A percentile compares a stretch with the other conserved stretches of the same genome.
These are phyloP conservation scores for Oscheius sp. DNA, from an alignment of 2,888 invertebrate genomes.

Conservation along the genomic window DNA sequence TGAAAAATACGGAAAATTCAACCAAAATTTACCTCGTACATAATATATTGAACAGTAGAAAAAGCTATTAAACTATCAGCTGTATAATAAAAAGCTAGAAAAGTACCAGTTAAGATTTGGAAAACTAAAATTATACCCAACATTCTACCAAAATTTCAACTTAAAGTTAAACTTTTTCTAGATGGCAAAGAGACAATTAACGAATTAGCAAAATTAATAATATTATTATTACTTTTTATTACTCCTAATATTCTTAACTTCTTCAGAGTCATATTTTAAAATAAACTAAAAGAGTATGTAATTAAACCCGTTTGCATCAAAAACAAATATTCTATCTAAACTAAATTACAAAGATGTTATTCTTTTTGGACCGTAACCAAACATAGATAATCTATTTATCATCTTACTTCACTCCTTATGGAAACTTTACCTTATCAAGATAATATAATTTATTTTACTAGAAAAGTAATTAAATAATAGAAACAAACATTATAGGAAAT, in stretches of 20 bases:
- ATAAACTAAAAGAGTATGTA: slow-evolving; percentile 60
- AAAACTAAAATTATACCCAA: slow-evolving; percentile 71
- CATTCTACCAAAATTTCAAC: slow-evolving; percentile 74
- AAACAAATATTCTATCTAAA: slow-evolving; percentile 61
- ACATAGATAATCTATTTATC: slow-evolving; percentile 58
- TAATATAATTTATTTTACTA: slow-evolving; percentile 56
- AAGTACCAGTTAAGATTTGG: slow-evolving; percentile 73
- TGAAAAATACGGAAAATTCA: slow-evolving; percentile 64
- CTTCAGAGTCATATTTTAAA: slow-evolving; percentile 63
- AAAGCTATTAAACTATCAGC: slow-evolving; percentile 71
- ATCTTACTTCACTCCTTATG: slow-evolving; percentile 52
- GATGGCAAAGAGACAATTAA: slow-evolving; percentile 52
- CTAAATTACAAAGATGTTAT: slow-evolving; percentile 56
- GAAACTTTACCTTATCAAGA: slow-evolving; percentile 62
- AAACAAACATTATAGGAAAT: slow-evolving; percentile 46
- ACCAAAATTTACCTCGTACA: slow-evolving; percentile 72
- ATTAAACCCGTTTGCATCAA: slow-evolving; percentile 56
- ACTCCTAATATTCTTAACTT: slow-evolving; percentile 60
- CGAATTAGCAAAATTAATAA: slow-evolving; percentile 60
- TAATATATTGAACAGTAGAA: slow-evolving; percentile 72
- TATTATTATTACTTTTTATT: slow-evolving; percentile 50
- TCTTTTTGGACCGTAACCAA: slow-evolving; percentile 58
- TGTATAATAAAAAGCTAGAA: slow-evolving; percentile 73
- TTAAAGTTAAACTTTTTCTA: slow-evolving; percentile 59
- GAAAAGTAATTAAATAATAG: slow-evolving; percentile 52